phyloP scores from a whole-genome alignment of 2,797 vertebrate genomes.

The Sebastes hopkinsi region DNA sequence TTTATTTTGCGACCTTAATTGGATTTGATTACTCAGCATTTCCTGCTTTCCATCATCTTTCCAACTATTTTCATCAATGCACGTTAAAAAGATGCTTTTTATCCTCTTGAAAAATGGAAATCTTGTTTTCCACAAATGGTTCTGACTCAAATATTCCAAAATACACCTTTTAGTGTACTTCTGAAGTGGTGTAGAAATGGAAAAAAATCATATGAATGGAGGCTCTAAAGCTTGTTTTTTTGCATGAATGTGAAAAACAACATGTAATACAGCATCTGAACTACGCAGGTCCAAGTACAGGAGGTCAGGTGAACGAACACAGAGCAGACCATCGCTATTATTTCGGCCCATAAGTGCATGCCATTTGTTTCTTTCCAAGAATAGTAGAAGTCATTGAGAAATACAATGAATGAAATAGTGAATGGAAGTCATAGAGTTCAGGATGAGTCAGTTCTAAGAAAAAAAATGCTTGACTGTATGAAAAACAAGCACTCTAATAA shows the following conservation, averaged over 20 bases:
- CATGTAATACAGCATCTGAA: not conserved
- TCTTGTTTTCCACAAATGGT: not conserved
- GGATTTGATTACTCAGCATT: not conserved
- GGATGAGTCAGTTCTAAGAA: slow-evolving; percentile 16
- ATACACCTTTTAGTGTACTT: not conserved
- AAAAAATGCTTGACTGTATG: not conserved
- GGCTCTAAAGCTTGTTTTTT: not conserved
- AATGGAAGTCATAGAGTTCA: slow-evolving; percentile 1
- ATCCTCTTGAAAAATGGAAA: not conserved
- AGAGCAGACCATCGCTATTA: not conserved
- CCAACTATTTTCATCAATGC: not conserved
- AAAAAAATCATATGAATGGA: not conserved
- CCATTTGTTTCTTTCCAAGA: slow-evolving; percentile 23
- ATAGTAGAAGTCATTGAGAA: slow-evolving; percentile 10
- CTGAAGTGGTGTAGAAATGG: not conserved
- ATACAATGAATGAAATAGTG: slow-evolving; percentile 32
- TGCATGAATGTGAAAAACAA: slow-evolving; percentile 28
- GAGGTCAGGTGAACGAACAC: not conserved
- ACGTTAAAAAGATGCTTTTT: not conserved
- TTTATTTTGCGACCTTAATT: not conserved
- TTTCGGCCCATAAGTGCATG: slow-evolving; percentile 13
- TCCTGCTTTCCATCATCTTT: not conserved
- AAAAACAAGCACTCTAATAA: not conserved
- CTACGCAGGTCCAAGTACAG: not conserved
- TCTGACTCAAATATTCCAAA: not conserved